phyloP scores from a whole-genome alignment of 2,797 vertebrate genomes.

The Macrochelys suwanniensis region DNA sequence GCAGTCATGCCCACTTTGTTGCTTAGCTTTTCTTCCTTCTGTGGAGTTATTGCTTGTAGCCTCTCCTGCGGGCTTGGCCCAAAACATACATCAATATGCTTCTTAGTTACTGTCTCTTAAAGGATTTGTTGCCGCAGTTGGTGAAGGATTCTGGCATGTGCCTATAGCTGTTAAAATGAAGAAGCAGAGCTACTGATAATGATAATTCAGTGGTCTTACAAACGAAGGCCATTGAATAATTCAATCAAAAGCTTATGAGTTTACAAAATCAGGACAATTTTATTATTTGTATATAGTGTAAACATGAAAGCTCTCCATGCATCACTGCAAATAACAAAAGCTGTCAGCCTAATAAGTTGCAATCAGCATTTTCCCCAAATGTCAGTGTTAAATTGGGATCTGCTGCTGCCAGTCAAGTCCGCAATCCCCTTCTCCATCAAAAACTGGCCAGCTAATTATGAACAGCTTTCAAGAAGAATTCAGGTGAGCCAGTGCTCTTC shows the following conservation, averaged over 20 bases:
- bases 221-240: background rate
- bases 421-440: background rate
- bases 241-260: background rate
- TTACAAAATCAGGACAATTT: background rate
- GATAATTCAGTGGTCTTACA: background rate
- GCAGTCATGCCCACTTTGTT: background rate
- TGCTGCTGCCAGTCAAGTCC: background rate
- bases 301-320: background rate
- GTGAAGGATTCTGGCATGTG: background rate
- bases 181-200: background rate
- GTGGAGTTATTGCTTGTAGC: fast-evolving
- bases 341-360: background rate
- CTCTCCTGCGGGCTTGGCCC: background rate
- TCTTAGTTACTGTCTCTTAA: background rate
- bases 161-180: background rate
- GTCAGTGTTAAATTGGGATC: background rate
- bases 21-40: background rate
- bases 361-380: background rate
- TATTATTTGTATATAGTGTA: background rate
- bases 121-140: background rate
- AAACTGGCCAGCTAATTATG: background rate
- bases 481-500: background rate
- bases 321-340: background rate
- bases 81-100: background rate
- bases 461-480: background rate